phyloP scores from a whole-genome alignment of 2,113 vertebrate species.

The Leptosomus discolor region DNA sequence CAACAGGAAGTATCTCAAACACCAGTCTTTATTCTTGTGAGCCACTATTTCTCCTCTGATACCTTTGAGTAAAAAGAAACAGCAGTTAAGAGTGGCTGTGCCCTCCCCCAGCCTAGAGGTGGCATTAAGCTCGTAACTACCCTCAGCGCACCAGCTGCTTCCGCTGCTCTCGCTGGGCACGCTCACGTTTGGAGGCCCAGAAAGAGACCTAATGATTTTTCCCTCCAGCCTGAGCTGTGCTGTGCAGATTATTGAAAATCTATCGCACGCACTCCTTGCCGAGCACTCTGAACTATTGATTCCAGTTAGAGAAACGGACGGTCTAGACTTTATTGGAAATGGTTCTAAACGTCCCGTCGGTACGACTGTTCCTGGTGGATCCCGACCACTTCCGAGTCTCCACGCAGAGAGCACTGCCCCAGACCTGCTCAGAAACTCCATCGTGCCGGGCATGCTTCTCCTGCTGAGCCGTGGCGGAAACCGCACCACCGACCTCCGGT shows the following conservation, averaged over 20 bases:
- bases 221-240: neutral
- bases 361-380: neutral
- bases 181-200: neutral
- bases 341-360: neutral
- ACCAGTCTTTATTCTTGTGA: neutral
- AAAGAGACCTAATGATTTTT: neutral
- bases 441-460: neutral
- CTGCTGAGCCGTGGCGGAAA: neutral
- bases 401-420: neutral
- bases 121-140: neutral
- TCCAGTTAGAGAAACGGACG: neutral
- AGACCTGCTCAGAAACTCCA: neutral
- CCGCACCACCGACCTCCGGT: rapidly evolving
- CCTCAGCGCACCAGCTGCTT: neutral
- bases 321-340: neutral
- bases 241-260: neutral
- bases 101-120: neutral
- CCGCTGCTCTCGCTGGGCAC: neutral
- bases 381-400: neutral
- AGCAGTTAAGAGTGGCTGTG: neutral
- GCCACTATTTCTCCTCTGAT: neutral
- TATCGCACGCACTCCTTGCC: neutral
- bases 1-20: conserved; percentile 40
- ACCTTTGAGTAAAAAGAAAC: neutral
- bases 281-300: neutral